A percentile compares a stretch with the other conserved stretches of the same genome.
Evolutionary conservation across 2,888 invertebrate species (phyloP).

Genomic region (Andrena camellia): DNA sequence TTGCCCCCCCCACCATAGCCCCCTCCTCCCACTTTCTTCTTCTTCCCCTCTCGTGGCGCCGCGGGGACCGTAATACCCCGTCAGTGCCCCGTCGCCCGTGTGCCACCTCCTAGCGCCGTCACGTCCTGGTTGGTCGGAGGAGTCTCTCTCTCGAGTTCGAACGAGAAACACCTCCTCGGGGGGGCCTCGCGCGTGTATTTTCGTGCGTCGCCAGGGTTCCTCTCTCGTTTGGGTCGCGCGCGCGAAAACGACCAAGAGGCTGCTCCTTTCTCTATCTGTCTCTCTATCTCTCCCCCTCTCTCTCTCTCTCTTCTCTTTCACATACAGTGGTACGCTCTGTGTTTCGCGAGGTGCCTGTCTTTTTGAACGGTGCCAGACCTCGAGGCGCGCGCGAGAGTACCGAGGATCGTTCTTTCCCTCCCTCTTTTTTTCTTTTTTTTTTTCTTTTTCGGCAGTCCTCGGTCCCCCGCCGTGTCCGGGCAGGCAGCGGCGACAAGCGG

Average conservation of each 20-base stretch:
- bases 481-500: constrained; percentile 70
- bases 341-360: neutral
- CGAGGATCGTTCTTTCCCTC: constrained; percentile 11
- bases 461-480: constrained; percentile 36
- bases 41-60: neutral
- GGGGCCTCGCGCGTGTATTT: constrained; percentile 50
- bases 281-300: neutral
- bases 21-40: constrained; percentile 2
- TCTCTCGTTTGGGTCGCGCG: constrained; percentile 22
- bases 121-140: constrained; percentile 4
- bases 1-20: neutral
- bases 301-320: neutral
- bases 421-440: no score
- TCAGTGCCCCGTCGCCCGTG: neutral
- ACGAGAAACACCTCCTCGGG: constrained; percentile 23
- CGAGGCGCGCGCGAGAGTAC: constrained; percentile 5
- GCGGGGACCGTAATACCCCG: neutral
- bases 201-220: constrained; percentile 46
- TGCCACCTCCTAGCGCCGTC: neutral
- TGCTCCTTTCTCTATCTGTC: constrained; percentile 12
- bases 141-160: constrained; percentile 18
- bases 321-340: neutral
- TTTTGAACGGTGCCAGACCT: neutral
- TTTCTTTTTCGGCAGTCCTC: constrained; percentile 32
- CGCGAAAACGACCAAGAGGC: constrained; percentile 23